Base-by-base conservation (phyloP, 2,797 vertebrate genomes). In the Dermochelys coriacea region DNA sequence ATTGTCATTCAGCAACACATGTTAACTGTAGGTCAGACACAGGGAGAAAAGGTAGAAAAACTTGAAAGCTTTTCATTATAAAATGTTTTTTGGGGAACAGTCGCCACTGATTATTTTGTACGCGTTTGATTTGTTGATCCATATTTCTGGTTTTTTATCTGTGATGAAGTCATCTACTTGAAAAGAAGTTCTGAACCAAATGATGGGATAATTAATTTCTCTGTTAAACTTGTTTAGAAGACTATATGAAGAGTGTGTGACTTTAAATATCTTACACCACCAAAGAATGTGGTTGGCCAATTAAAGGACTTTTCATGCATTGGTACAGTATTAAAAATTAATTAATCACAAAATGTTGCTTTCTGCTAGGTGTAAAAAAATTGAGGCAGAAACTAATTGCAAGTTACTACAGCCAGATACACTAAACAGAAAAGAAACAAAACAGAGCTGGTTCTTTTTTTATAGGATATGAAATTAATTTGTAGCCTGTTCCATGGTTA, bases 331-430 rank as follows among this genome's bases (percentile, higher is more conserved):
- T 94, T 92, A 80, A 94, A 94, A 45, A 23, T 19, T 85, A 88
- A 94, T 92, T 90, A 85, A 94, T 90, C 93, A 86, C 15, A 54
- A 94, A 88, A 61, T 1, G 5, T 37, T 23, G 29, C 8, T 92
- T 94, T 93, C 68, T 96, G 49, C n/a, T 80, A 75, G 47, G 59
- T 94, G 92, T 85, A n/a, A 84, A 87, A 94, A 91, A 95, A 86
- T 2, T 1, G 3, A 5, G 31, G 8, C 29, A 81, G 77, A 82
- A 80, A 91, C 61, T 78, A 93, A 88, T 45, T 1, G 2, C 82
- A 87, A 88, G 10, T 9, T 41, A 47, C 19, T 59, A 49, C 37
- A 87, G 55, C 3, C 52, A 92, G 80, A 78, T 41, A 59, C 6
- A 21, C 34, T 34, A 23, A 34, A 78, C 2, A 5, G 49, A 41